Evolutionary conservation across 2,888 invertebrate species (phyloP).

Genomic region (Carcina quercana): DNA sequence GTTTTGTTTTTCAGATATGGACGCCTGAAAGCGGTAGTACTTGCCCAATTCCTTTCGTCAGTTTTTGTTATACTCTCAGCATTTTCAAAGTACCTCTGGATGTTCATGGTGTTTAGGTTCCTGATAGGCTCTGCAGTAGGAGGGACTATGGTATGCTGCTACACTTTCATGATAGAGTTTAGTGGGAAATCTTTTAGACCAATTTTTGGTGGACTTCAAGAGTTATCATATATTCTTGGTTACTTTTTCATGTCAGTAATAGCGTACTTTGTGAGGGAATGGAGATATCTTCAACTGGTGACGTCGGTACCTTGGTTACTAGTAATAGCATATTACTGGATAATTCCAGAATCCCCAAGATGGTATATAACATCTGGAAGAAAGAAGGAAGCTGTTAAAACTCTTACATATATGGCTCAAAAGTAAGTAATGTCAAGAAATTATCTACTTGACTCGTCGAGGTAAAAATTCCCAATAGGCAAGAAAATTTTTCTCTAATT

Average conservation of each 20-base stretch:
- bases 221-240: conserved; percentile 69
- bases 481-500: not conserved
- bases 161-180: conserved; percentile 77
- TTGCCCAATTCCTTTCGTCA: conserved; percentile 71
- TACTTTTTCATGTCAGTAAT: conserved; percentile 73
- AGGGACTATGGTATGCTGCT: conserved; percentile 79
- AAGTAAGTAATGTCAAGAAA: conserved; percentile 26
- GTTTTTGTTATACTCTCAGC: conserved; percentile 71
- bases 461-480: not conserved
- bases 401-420: conserved; percentile 78
- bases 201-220: conserved; percentile 69
- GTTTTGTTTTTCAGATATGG: conserved; percentile 70
- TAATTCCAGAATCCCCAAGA: conserved; percentile 86
- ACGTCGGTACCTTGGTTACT: conserved; percentile 69
- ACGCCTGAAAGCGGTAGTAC: conserved; percentile 75
- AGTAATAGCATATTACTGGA: conserved; percentile 77
- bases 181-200: conserved; percentile 72
- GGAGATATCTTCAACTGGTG: conserved; percentile 74
- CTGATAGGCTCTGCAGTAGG: conserved; percentile 76
- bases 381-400: conserved; percentile 73
- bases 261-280: conserved; percentile 75
- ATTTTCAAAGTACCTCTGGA: conserved; percentile 72
- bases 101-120: conserved; percentile 75
- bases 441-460: too few species aligned
- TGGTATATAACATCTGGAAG: conserved; percentile 83